Percentiles rank a stretch among this genome's conserved stretches.
Evolutionary conservation across 2,113 vertebrate species (phyloP).

Genomic region (Oophaga pumilio): DNA sequence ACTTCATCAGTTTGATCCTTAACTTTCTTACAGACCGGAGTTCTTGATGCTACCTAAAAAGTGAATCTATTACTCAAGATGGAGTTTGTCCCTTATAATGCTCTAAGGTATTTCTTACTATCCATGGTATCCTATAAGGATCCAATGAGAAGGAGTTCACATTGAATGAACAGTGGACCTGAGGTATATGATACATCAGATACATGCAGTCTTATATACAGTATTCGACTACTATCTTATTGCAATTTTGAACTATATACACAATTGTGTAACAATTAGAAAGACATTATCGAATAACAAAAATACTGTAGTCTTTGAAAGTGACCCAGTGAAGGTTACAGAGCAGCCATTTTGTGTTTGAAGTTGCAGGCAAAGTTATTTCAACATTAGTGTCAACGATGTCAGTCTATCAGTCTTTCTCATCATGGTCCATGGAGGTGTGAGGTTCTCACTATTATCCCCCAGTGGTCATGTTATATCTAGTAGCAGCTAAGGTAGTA

Average conservation of each 20-base stretch:
- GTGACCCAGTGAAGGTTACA: slow-evolving; percentile 9
- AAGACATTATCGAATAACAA: neutral
- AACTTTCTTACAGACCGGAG: neutral
- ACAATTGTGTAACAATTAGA: slow-evolving; percentile 33
- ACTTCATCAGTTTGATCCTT: neutral
- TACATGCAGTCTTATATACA: neutral
- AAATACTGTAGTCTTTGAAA: neutral
- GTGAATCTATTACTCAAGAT: too few species aligned
- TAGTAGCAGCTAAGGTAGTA: slow-evolving; percentile 61
- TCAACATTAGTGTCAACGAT: neutral
- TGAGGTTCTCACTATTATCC: neutral
- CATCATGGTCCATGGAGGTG: neutral
- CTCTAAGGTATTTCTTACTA: neutral
- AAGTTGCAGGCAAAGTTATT: neutral
- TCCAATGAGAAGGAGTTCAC: neutral
- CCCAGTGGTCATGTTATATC: slow-evolving; percentile 66
- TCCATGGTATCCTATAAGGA: neutral
- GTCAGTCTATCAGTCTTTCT: neutral
- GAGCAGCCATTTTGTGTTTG: neutral
- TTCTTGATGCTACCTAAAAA: neutral
- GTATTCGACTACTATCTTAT: neutral
- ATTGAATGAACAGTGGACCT: neutral
- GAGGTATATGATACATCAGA: slow-evolving; percentile 1
- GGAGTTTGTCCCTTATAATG: neutral
- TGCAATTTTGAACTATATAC: slow-evolving; percentile 24